A percentile compares a stretch with the other conserved stretches of the same genome.
Conservation (phyloP, 1,140 invertebrate genomes). For the Drosophila varians region DNA sequence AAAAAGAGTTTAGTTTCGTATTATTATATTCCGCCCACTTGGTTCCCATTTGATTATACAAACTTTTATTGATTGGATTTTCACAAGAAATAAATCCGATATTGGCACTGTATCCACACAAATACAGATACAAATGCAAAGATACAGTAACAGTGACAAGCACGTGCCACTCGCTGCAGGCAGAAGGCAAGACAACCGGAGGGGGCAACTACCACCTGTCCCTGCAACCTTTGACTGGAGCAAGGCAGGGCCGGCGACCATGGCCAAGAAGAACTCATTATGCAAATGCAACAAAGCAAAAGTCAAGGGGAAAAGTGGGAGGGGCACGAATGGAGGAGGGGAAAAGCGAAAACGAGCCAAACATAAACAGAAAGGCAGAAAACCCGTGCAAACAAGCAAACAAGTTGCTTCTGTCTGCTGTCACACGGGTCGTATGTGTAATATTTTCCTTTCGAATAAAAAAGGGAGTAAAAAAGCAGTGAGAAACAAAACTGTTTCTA, state of each 20-base stretch:
- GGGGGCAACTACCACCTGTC: slow-evolving; percentile 2
- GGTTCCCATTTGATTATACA: too few relatives aligned
- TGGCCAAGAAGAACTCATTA: slow-evolving; percentile 45
- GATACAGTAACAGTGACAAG: slow-evolving; percentile 20
- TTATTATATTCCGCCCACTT: too few relatives aligned
- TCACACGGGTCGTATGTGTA: slow-evolving; percentile 61
- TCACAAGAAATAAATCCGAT: neutral
- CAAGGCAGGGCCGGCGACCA: slow-evolving; percentile 26
- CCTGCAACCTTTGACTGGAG: slow-evolving; percentile 47
- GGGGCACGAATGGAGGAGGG: neutral
- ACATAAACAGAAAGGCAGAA: slow-evolving; percentile 5
- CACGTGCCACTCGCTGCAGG: slow-evolving; percentile 54
- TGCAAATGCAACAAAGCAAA: slow-evolving; percentile 40
- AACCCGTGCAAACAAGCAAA: slow-evolving; percentile 31
- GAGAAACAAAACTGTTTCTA: neutral
- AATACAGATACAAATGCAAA: slow-evolving; percentile 1
- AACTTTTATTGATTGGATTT: neutral
- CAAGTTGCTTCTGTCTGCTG: slow-evolving; percentile 19
- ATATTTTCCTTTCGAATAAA: slow-evolving; percentile 37
- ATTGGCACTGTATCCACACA: slow-evolving; percentile 8
- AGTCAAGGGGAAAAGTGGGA: slow-evolving; percentile 10
- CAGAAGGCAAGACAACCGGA: slow-evolving; percentile 1
- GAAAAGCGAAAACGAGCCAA: slow-evolving; percentile 42
- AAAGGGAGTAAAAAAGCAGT: neutral
- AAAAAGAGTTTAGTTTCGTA: too few relatives aligned